Percentiles rank a stretch among this genome's conserved stretches.
phyloP scores from a whole-genome alignment of 2,113 vertebrate species.

The Uria aalge region DNA sequence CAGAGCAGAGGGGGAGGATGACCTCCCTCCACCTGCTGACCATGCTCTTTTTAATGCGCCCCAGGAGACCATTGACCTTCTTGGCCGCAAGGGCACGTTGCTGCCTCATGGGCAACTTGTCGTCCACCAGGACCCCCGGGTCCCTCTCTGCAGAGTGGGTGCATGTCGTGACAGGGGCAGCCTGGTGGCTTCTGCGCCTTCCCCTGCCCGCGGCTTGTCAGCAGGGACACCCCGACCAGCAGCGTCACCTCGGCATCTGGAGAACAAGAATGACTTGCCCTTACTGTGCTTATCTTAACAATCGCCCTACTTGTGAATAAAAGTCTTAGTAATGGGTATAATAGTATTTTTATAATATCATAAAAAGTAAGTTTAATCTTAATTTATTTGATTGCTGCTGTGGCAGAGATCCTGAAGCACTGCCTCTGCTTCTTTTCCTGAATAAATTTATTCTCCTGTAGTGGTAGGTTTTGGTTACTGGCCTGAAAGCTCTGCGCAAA shows the following conservation, averaged over 20 bases:
- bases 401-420: not conserved
- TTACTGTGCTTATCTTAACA: not conserved
- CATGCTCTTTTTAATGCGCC: not conserved
- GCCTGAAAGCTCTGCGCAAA: not conserved
- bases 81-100: not conserved
- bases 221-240: too few species aligned
- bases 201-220: accelerated
- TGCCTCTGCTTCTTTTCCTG: not conserved
- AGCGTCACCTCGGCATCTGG: not conserved
- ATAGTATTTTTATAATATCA: not conserved
- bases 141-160: not conserved
- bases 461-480: not conserved
- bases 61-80: not conserved
- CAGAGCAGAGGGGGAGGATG: not conserved
- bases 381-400: not conserved
- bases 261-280: not conserved
- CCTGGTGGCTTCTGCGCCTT: not conserved
- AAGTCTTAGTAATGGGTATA: not conserved
- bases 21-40: not conserved
- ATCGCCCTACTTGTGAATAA: not conserved
- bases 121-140: not conserved
- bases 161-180: not conserved
- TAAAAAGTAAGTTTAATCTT: not conserved
- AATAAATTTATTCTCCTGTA: not conserved
- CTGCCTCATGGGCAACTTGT: not conserved